A percentile compares a stretch with the other conserved stretches of the same genome.
Evolutionary conservation across 2,113 vertebrate species (phyloP).

Genomic region (Corythornis cristatus): DNA sequence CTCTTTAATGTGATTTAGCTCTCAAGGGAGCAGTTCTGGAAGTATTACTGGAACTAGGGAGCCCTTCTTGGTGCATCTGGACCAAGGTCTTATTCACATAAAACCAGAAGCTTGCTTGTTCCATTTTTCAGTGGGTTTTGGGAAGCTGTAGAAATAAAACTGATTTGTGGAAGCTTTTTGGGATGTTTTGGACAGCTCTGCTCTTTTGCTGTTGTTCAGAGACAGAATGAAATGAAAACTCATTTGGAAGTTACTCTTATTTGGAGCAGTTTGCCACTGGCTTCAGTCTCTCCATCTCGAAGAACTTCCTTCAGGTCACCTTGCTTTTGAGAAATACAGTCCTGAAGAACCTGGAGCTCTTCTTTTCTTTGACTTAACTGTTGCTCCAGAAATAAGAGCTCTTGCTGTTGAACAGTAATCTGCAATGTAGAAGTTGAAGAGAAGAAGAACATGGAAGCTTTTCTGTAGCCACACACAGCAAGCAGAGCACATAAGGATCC

Average conservation of each 20-base stretch:
- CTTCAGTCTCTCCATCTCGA: conserved; percentile 77
- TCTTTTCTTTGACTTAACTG: conserved; percentile 72
- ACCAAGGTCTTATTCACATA: not conserved
- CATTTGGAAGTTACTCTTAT: conserved; percentile 66
- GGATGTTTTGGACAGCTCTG: not conserved
- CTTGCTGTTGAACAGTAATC: conserved; percentile 75
- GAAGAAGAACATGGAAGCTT: not conserved
- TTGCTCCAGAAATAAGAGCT: conserved; percentile 73
- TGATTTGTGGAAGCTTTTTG: not conserved
- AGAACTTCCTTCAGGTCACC: conserved; percentile 77
- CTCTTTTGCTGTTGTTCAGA: not conserved
- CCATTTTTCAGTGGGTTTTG: not conserved
- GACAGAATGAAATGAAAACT: not conserved
- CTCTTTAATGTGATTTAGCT: not conserved
- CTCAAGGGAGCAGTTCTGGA: not conserved
- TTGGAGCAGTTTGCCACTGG: conserved; percentile 70
- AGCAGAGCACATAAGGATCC: not conserved
- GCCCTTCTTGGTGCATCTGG: not conserved
- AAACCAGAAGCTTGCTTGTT: not conserved
- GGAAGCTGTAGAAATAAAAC: not conserved
- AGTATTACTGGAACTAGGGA: not conserved
- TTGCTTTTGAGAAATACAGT: conserved; percentile 73
- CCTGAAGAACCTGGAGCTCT: conserved; percentile 76
- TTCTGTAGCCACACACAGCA: not conserved
- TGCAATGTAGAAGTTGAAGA: conserved; percentile 20